Base-by-base conservation (phyloP, 2,888 invertebrate genomes). In the Mesorhabditis belari region DNA sequence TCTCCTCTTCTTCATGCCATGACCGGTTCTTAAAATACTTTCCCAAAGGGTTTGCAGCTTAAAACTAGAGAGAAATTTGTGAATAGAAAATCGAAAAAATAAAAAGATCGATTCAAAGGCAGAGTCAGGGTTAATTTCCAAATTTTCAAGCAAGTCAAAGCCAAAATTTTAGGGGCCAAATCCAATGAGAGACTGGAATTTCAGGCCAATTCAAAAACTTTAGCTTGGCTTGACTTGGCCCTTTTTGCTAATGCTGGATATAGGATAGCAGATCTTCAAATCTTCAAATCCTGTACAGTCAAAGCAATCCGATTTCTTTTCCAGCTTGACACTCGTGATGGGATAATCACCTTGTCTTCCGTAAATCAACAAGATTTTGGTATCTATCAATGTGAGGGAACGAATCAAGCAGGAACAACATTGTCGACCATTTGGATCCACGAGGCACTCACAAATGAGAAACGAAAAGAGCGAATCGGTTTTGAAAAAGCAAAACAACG, bases 321-420 rank as follows among this genome's bases (percentile, higher is more conserved):
- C 35, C 60, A 68, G 68, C 59, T 68, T 19, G 49, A 44, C 6
- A 64, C 63, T 19, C 64, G 61, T 49, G 61, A 63, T 21, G 67
- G 66, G 5, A 61, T 60, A 17, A 57, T 71, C 51, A 55, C 56
- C 1, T 65, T 71, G 24, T 57, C 64, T 9, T 35, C 52, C 5
- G 57, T 71, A n/a, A 44, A 51, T 19, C 56, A 63, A 21, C 60
- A 60, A 5, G 66, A 71, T 29, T 71, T 61, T 49, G 95, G 93
- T 55, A 89, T 95, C 86, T 95, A 90, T 81, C 95, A 96, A 82
- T 96, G 96, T 82, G 87, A 93, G 76, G 92, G 91, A 0, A 85
- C 85, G 59, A 96, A 94, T 81, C 88, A 88, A 75, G 95, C 91
- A 2, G 96, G 95, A 12, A 90, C 92, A 82, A 88, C 89, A 58